Percentiles rank a stretch among this genome's conserved stretches.
Evolutionary conservation across 2,888 invertebrate genomes (phyloP).

Genomic region (Spilarctia lutea): DNA sequence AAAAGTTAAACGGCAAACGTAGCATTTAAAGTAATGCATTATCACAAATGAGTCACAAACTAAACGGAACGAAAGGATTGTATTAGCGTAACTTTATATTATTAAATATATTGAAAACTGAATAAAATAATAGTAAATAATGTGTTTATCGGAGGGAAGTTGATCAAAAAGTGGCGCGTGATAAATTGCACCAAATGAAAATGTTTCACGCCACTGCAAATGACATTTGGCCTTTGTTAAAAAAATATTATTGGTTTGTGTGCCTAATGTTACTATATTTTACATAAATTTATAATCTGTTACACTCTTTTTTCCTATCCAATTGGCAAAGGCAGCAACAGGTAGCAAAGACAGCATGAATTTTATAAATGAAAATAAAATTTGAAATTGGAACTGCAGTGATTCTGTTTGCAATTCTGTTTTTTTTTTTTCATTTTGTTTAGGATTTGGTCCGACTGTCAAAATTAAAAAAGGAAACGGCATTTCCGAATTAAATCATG

Average conservation of each 20-base stretch:
- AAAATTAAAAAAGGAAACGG: background rate
- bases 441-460: background rate
- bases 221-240: background rate
- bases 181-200: slow-evolving; percentile 47
- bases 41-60: slow-evolving; percentile 5
- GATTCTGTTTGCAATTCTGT: background rate
- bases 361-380: no score
- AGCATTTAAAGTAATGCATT: background rate
- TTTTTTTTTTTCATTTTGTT: background rate
- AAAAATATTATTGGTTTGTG: background rate
- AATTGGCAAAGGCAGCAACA: background rate
- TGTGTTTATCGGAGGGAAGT: slow-evolving; percentile 13
- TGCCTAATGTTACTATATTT: background rate
- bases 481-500: no score
- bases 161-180: slow-evolving; percentile 46
- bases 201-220: slow-evolving; percentile 20
- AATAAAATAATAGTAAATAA: slow-evolving; percentile 2
- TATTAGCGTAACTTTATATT: slow-evolving; percentile 7
- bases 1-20: background rate
- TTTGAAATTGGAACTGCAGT: background rate
- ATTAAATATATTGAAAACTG: slow-evolving; percentile 15
- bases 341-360: no score
- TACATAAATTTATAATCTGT: background rate
- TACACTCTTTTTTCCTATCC: background rate
- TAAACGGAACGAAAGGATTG: slow-evolving; percentile 17